Evolutionary conservation across 2,113 vertebrate species (phyloP).

Genomic region (Asarcornis scutulata): DNA sequence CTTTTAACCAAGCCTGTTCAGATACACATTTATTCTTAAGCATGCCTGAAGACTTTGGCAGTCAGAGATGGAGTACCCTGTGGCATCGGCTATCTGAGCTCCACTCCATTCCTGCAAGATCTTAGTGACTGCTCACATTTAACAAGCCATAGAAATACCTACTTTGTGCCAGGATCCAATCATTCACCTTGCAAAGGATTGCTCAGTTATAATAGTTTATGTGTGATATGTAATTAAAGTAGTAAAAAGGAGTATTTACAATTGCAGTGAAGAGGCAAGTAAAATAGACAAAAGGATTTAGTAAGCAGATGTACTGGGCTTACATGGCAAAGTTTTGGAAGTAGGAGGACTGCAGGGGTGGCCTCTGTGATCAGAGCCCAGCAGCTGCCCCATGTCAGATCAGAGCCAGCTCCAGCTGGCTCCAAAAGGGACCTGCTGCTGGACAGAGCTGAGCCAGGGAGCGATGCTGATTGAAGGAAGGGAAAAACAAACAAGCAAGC

Average conservation of each 20-base stretch:
- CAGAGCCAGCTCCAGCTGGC: too few relatives aligned
- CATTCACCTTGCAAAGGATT: background rate
- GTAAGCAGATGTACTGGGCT: background rate
- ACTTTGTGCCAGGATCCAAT: background rate
- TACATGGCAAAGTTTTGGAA: too few relatives aligned
- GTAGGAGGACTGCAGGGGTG: too few relatives aligned
- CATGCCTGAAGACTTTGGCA: background rate
- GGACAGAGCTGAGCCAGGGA: too few relatives aligned
- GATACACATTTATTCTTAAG: background rate
- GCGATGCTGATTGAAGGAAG: too few relatives aligned
- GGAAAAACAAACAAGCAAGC: too few relatives aligned
- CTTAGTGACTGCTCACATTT: background rate
- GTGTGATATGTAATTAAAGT: background rate
- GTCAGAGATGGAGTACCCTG: rapidly evolving
- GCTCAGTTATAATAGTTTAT: background rate
- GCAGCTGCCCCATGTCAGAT: too few relatives aligned
- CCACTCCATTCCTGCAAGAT: background rate
- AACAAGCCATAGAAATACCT: background rate
- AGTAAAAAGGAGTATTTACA: background rate
- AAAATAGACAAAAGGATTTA: background rate
- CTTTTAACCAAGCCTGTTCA: background rate
- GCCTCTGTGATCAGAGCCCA: too few relatives aligned
- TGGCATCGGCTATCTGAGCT: background rate
- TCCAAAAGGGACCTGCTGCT: too few relatives aligned
- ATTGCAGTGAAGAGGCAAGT: background rate